Evolutionary conservation across 2,113 vertebrate species (phyloP), one percentile per base, ranked within the genome.

Genomic region (Heteronetta atricapilla): DNA sequence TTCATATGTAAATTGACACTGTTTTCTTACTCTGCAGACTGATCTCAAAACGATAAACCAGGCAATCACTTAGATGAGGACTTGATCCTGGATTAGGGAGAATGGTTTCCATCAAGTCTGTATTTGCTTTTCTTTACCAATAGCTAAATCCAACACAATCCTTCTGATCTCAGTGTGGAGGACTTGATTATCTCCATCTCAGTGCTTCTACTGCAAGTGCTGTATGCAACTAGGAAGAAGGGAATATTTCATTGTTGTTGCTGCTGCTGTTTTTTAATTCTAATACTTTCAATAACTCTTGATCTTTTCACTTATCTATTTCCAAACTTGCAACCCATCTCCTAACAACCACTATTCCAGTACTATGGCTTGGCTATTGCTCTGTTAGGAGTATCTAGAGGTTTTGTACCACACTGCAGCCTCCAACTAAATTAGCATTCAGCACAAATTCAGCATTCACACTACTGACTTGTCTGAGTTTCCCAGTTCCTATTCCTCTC

Each of bases 31-130:
- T 63, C 66, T 72, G 42, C 52, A 76, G 46, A 87, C 33, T 42
- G 20, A 56, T 87, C 91, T 91, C 89, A 82, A 86, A 95, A 91
- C 60, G 28, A 67, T 34, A 75, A 48, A 82, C 48, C 46, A 89
- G 36, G 58, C 66, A 75, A 66, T 74, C 60, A 58, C 36, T 90
- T 74, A 78, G 69, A 59, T 34, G 44, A 81, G 68, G 53, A 86
- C 44, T 82, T 87, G 73, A 77, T 89, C 40, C 66, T 63, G 46
- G 56, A 82, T 78, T 63, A 92, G 92, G 70, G 56, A 66, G 48
- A 84, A 72, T 4, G n/a, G 12, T 84, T 90, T 89, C 91, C 60
- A 50, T 74, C 28, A 70, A 81, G 53, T 31, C 70, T 77, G 26
- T 69, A 40, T 18, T 83, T 58, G 31, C 44, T 21, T 55, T 38